Conservation (phyloP, 64 coral and sea anemone genomes). For the Orbicella faveolata region DNA sequence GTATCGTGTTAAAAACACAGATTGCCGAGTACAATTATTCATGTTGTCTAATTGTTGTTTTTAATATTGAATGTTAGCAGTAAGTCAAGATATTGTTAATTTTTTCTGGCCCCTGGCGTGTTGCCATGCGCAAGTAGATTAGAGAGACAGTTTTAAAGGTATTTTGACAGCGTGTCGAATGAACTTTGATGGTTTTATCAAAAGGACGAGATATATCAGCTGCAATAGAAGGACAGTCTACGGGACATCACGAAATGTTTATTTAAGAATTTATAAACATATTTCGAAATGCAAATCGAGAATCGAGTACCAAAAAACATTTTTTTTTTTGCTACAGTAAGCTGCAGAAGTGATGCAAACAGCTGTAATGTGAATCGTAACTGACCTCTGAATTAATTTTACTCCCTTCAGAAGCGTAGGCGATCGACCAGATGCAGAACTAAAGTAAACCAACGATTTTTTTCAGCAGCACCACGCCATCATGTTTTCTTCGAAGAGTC, state of each 20-base stretch:
- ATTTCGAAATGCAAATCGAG: constrained; percentile 34
- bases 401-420: not conserved
- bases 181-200: not conserved
- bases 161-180: not conserved
- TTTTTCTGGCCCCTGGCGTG: no score
- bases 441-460: not conserved
- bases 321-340: not conserved
- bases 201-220: not conserved
- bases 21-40: no score
- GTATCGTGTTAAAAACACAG: not conserved
- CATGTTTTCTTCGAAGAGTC: constrained; percentile 3
- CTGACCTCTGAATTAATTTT: not conserved
- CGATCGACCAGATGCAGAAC: not conserved
- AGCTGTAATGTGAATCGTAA: not conserved
- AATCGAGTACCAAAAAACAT: not conserved
- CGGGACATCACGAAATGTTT: constrained; percentile 7
- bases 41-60: no score
- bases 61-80: no score
- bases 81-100: no score
- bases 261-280: constrained; percentile 5
- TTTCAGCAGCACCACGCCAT: not conserved
- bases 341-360: not conserved
- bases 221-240: not conserved
- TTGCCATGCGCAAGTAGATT: not conserved
- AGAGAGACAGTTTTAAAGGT: constrained; percentile 2